Base-by-base conservation (phyloP, 2,888 invertebrate genomes). In the Thyatira batis region DNA sequence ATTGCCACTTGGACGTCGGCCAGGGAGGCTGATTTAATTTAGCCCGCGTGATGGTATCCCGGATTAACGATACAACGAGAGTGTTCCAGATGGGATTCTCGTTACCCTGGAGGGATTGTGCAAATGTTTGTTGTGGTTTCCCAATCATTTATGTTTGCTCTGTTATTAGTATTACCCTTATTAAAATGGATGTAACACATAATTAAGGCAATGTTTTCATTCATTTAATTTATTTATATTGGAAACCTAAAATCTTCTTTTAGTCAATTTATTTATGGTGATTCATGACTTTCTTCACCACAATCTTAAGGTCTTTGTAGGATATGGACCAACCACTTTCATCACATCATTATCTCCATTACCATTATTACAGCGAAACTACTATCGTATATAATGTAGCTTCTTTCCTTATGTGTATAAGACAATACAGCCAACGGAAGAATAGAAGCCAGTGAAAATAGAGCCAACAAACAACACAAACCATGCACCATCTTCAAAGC, bases 1-100 rank as follows among this genome's bases (percentile, higher is more conserved):
- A 45, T 57, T 54, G 57, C 50, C 54, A 48, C 45, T 61, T 61
- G 61, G 60, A 52, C 23, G 10, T 17, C 11, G 1, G 55, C 63
- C 63, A 64, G 52, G 17, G 43, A 54, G 54, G 13, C 27, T 51
- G 45, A 45, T 51, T 45, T 27, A 28, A 45, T 45, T 20, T 45
- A 51, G 44, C 30, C 20, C 25, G n/a, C 20, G 27, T 43, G 50
- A 50, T 44, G 25, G 27, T 48, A 48, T 27, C 27, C 28, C 9
- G 27, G 48, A 20, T 48, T 27, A 28, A 8, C 10, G 23, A 4
- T 48, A 17, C 27, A 17, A 23, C 10, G 5, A 27, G 13, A 8
- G 23, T 13, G 8, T 23, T 13, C 9, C 28, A 27, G 27, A 27
- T 48, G 28, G 27, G 27, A 48, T 27, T 48, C 10, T 3, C 48